These are phyloP conservation scores for Catharus bicknelli DNA, from an alignment of 2,113 vertebrate species.

Conservation along the genomic window DNA sequence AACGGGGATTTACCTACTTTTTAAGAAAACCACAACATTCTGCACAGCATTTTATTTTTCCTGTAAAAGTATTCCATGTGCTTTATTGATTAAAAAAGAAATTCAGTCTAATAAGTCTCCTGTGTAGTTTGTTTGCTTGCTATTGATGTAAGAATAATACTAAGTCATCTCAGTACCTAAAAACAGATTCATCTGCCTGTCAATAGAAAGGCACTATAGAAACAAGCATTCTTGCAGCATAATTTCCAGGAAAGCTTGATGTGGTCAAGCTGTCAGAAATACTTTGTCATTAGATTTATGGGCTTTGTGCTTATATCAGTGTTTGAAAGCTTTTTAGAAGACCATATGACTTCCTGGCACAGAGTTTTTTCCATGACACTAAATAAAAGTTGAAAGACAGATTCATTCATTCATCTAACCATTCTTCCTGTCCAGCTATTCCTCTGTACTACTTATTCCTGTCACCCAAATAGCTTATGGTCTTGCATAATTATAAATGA, in stretches of 20 bases:
- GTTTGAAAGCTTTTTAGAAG: neutral
- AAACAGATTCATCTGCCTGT: neutral
- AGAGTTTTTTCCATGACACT: neutral
- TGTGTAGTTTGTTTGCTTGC: constrained; percentile 7
- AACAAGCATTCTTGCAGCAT: neutral
- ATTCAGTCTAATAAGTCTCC: neutral
- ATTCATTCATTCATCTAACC: neutral
- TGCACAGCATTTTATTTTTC: constrained; percentile 5
- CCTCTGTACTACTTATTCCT: neutral
- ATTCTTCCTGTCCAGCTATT: neutral
- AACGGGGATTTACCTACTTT: neutral
- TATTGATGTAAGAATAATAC: neutral
- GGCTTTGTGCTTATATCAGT: neutral
- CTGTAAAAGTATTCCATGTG: neutral
- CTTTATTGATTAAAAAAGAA: neutral
- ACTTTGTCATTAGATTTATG: neutral
- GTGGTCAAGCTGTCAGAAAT: neutral
- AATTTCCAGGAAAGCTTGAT: neutral
- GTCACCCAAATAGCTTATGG: neutral
- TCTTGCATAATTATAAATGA: neutral
- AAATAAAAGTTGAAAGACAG: neutral
- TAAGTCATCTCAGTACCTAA: neutral
- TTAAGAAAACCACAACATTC: neutral
- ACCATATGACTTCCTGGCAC: neutral
- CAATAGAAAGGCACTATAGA: neutral